Percentiles rank a stretch among this genome's conserved stretches.
Evolutionary conservation across 2,113 vertebrate species (phyloP).

Genomic region (Malurus alboscapulatus): DNA sequence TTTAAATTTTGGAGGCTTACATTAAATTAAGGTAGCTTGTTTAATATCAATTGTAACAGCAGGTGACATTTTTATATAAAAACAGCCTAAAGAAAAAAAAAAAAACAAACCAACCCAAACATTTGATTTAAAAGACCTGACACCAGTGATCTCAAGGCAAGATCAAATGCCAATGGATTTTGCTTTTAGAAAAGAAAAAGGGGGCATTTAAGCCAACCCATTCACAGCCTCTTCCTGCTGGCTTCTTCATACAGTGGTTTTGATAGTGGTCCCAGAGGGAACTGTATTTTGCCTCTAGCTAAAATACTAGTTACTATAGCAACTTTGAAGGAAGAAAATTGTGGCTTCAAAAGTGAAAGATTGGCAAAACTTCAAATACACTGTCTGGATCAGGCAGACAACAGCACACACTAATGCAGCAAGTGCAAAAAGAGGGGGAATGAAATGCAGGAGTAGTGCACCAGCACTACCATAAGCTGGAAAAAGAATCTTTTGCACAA

Average conservation of each 20-base stretch:
- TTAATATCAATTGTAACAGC: slow-evolving; percentile 73
- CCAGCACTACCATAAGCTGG: slow-evolving; percentile 3
- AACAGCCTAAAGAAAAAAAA: slow-evolving; percentile 71
- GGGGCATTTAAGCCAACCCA: slow-evolving; percentile 66
- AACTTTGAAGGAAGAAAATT: slow-evolving; percentile 58
- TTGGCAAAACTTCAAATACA: slow-evolving; percentile 66
- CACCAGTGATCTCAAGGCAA: slow-evolving; percentile 72
- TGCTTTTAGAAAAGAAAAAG: slow-evolving; percentile 69
- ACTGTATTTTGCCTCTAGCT: slow-evolving; percentile 69
- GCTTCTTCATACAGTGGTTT: slow-evolving; percentile 77
- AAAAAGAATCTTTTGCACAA: slow-evolving; percentile 39
- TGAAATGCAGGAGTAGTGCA: slow-evolving; percentile 39
- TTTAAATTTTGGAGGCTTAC: slow-evolving; percentile 77
- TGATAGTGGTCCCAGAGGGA: slow-evolving; percentile 78
- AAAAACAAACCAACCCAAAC: not conserved
- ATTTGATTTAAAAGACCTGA: slow-evolving; percentile 77
- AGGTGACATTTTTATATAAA: slow-evolving; percentile 80
- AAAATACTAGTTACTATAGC: slow-evolving; percentile 73
- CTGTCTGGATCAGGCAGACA: slow-evolving; percentile 64
- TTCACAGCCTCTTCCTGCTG: slow-evolving; percentile 71
- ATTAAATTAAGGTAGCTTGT: slow-evolving; percentile 79
- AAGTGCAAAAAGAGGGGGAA: slow-evolving; percentile 24
- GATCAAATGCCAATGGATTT: slow-evolving; percentile 68
- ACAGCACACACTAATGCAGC: slow-evolving; percentile 17
- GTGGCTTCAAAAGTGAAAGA: slow-evolving; percentile 59